Percentiles rank a stretch among this genome's conserved stretches.
Conservation (phyloP, 2,113 vertebrate species). For the Periophthalmodon schlosseri region DNA sequence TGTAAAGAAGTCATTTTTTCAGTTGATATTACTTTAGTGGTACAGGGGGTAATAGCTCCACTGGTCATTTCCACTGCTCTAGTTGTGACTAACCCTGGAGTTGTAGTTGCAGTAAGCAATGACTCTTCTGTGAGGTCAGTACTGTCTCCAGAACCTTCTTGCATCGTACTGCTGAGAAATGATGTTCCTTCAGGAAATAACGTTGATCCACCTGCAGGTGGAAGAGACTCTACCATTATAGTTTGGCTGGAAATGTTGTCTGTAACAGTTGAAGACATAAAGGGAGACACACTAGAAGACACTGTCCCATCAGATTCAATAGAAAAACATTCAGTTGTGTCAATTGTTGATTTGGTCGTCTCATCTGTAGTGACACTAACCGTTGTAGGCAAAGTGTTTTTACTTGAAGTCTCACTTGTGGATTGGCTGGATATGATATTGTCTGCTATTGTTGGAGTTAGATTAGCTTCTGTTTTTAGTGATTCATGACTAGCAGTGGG, state of each 20-base stretch:
- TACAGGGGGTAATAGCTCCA: no score
- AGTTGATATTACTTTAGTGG: no score
- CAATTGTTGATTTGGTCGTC: not conserved
- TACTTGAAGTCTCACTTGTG: not conserved
- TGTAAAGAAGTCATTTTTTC: no score
- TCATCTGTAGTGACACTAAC: slow-evolving; percentile 1
- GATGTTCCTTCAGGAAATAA: not conserved
- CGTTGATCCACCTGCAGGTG: not conserved
- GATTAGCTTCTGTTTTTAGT: no score
- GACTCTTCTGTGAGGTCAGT: not conserved
- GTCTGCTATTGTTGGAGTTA: no score
- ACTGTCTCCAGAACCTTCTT: not conserved
- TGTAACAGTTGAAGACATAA: not conserved
- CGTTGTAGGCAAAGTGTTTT: not conserved
- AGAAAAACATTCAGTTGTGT: not conserved
- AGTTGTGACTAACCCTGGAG: no score
- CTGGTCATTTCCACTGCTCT: no score
- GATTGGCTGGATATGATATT: no score
- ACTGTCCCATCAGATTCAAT: not conserved
- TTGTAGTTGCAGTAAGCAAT: not conserved
- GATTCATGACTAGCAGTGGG: no score
- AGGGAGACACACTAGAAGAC: not conserved
- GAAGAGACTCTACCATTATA: not conserved
- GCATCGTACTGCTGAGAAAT: not conserved
- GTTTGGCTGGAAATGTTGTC: not conserved